These are phyloP conservation scores for Thalassoma bifasciatum DNA, from an alignment of 2,113 vertebrate genomes.

Conservation along the genomic window DNA sequence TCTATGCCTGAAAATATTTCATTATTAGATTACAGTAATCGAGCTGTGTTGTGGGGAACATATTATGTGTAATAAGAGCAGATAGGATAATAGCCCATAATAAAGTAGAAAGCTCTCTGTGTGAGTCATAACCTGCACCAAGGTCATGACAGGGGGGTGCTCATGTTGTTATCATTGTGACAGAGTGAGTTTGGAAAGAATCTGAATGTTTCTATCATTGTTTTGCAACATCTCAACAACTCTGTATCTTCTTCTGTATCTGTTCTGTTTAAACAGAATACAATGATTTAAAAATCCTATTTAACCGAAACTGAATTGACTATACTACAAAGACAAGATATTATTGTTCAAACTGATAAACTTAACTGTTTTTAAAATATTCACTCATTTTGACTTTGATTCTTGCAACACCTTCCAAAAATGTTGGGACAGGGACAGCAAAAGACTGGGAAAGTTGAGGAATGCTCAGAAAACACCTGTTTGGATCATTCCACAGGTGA, in stretches of 20 bases:
- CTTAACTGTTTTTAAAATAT: no score
- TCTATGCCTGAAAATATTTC: not conserved
- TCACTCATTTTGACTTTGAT: no score
- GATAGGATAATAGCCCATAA: conserved; percentile 15
- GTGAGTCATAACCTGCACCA: conserved; percentile 41
- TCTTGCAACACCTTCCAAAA: no score
- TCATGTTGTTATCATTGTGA: conserved; percentile 39
- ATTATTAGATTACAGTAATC: conserved; percentile 2
- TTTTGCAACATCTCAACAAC: not conserved
- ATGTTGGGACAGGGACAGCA: no score
- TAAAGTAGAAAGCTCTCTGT: conserved; percentile 30
- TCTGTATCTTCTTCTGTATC: not conserved
- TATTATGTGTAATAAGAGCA: conserved; percentile 5
- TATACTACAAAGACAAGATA: no score
- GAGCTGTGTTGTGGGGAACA: not conserved
- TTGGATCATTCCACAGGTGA: no score
- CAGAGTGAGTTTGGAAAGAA: conserved; percentile 27
- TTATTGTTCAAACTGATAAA: no score
- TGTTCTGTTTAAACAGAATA: no score
- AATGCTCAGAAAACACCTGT: no score
- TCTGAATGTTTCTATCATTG: conserved; percentile 28
- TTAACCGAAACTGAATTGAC: no score
- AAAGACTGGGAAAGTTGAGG: no score
- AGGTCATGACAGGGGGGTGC: conserved; percentile 33
- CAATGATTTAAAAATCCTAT: no score